Percentiles rank a stretch among this genome's conserved stretches.
phyloP scores from a whole-genome alignment of 1,140 invertebrate genomes.

The Bradynema listronoti region DNA sequence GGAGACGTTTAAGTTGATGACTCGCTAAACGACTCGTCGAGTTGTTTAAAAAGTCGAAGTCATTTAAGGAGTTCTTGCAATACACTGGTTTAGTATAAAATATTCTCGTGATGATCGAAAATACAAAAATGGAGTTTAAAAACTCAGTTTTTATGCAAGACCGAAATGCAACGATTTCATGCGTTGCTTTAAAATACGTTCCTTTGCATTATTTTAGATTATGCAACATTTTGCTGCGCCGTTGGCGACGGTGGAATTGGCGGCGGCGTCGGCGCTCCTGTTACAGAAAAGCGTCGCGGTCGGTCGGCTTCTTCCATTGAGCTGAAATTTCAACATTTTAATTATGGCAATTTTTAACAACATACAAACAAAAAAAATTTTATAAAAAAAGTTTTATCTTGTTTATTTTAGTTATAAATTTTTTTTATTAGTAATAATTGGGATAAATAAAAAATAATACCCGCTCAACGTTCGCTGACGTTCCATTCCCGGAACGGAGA shows the following conservation, averaged over 20 bases:
- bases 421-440: not conserved
- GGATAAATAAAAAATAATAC: constrained; percentile 12
- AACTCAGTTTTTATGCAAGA: too few relatives aligned
- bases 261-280: constrained; percentile 26
- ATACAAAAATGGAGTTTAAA: too few relatives aligned
- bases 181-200: not conserved
- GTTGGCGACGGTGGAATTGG: constrained; percentile 7
- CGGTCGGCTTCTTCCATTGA: constrained; percentile 58
- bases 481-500: constrained; percentile 57
- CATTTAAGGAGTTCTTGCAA: too few relatives aligned
- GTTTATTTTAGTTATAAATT: constrained; percentile 7
- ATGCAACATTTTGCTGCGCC: not conserved
- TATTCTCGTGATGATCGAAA: too few relatives aligned
- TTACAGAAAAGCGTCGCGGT: constrained; percentile 53
- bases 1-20: too few relatives aligned
- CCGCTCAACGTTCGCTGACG: constrained; percentile 53
- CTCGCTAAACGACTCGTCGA: too few relatives aligned
- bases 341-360: too few relatives aligned
- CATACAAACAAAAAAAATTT: too few relatives aligned
- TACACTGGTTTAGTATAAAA: too few relatives aligned
- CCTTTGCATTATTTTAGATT: not conserved
- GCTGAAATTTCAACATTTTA: constrained; percentile 44
- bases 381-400: constrained; percentile 8
- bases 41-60: too few relatives aligned
- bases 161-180: too few relatives aligned